Evolutionary conservation across 2,797 vertebrate genomes (phyloP).

Genomic region (Galagoides demidoff): DNA sequence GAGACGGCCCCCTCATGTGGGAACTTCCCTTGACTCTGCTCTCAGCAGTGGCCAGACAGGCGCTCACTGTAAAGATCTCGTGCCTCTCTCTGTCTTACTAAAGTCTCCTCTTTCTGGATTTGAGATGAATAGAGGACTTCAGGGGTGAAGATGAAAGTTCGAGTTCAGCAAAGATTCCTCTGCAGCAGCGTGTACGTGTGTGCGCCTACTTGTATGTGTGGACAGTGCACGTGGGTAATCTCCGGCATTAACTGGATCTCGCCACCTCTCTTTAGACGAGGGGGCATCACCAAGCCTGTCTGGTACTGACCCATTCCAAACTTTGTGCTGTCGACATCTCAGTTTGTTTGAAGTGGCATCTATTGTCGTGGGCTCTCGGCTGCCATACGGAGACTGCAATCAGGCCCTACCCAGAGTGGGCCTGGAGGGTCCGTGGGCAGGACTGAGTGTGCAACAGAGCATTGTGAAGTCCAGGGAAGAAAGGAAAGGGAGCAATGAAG

Average conservation of each 20-base stretch:
- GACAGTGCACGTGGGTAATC: neutral
- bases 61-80: neutral
- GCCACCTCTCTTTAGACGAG: no score
- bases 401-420: neutral
- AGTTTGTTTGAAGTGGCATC: neutral
- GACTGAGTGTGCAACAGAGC: no score
- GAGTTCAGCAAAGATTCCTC: neutral
- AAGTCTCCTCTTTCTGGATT: neutral
- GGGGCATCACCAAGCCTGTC: neutral
- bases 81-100: neutral
- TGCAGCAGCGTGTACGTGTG: neutral
- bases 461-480: neutral
- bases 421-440: no score
- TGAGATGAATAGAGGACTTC: neutral
- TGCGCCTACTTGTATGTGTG: accelerated
- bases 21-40: neutral
- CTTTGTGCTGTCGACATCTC: neutral
- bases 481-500: neutral
- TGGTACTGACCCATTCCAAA: neutral
- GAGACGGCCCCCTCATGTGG: no score
- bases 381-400: neutral
- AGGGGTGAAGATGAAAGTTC: neutral
- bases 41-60: neutral
- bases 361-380: neutral
- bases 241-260: no score